A percentile compares a stretch with the other conserved stretches of the same genome.
phyloP scores from a whole-genome alignment of 2,113 vertebrate species.

The Vireo altiloquus region DNA sequence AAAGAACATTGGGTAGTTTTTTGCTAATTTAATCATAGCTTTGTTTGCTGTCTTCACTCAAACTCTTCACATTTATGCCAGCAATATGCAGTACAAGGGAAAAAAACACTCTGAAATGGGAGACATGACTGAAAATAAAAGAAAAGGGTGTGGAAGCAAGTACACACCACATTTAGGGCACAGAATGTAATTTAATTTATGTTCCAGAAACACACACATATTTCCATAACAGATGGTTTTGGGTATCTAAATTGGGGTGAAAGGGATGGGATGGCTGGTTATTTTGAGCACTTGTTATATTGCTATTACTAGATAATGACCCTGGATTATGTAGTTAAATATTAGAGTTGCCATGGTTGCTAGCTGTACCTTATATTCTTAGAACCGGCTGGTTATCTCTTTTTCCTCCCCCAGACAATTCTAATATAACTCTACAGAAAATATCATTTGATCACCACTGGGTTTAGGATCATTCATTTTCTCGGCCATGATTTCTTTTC shows the following conservation, averaged over 20 bases:
- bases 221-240: conserved; percentile 67
- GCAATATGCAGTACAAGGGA: not conserved
- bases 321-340: conserved; percentile 62
- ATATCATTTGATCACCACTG: not conserved
- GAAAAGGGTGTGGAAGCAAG: conserved; percentile 38
- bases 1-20: not conserved
- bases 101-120: conserved; percentile 28
- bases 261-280: conserved; percentile 55
- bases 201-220: conserved; percentile 60
- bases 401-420: conserved; percentile 44
- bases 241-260: conserved; percentile 60
- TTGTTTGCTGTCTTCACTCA: not conserved
- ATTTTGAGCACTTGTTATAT: conserved; percentile 62
- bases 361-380: conserved; percentile 52
- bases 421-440: conserved; percentile 48
- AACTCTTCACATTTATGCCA: not conserved
- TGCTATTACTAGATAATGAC: conserved; percentile 66
- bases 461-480: not conserved
- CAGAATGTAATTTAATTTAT: conserved; percentile 64
- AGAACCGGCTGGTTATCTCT: conserved; percentile 43
- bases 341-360: conserved; percentile 65
- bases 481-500: not conserved
- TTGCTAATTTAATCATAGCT: not conserved
- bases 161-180: conserved; percentile 46
- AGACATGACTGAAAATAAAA: conserved; percentile 42